Evolutionary conservation across 2,888 invertebrate species (phyloP).

Genomic region (Scaeva pyrastri): DNA sequence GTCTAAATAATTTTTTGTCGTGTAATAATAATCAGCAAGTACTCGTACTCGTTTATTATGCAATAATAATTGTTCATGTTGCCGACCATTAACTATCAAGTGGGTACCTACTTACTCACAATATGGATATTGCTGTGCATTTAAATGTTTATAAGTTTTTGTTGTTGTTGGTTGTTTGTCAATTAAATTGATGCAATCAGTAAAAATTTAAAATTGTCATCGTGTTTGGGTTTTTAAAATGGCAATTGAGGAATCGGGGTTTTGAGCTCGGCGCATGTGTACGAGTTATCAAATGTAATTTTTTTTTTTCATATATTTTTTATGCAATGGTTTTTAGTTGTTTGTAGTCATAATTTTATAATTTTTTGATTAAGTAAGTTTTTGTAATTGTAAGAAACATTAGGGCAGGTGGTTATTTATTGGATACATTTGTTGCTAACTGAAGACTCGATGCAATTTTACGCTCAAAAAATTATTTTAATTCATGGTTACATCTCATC

Average conservation of each 20-base stretch:
- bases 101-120: neutral
- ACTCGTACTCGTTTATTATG: slow-evolving; percentile 29
- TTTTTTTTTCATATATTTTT: neutral
- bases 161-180: slow-evolving; percentile 6
- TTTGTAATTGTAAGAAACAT: slow-evolving; percentile 36
- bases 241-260: slow-evolving; percentile 18
- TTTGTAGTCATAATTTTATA: slow-evolving; percentile 15
- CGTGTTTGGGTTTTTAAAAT: slow-evolving; percentile 41
- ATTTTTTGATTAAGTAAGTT: slow-evolving; percentile 30
- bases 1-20: slow-evolving; percentile 2
- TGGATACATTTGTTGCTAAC: too few species aligned
- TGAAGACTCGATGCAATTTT: too few species aligned
- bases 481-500: too few species aligned
- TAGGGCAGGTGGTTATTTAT: neutral
- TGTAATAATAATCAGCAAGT: slow-evolving; percentile 58
- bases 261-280: neutral
- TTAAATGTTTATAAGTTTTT: too few species aligned
- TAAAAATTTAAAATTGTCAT: slow-evolving; percentile 61
- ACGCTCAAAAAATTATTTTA: too few species aligned
- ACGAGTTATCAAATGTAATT: slow-evolving; percentile 20
- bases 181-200: slow-evolving; percentile 59
- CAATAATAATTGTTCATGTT: slow-evolving; percentile 64
- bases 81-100: slow-evolving; percentile 33
- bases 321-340: slow-evolving; percentile 10
- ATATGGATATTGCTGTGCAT: slow-evolving; percentile 52